A percentile compares a stretch with the other conserved stretches of the same genome.
Conservation (phyloP, 2,113 vertebrate species). For the Muntiacus reevesi region DNA sequence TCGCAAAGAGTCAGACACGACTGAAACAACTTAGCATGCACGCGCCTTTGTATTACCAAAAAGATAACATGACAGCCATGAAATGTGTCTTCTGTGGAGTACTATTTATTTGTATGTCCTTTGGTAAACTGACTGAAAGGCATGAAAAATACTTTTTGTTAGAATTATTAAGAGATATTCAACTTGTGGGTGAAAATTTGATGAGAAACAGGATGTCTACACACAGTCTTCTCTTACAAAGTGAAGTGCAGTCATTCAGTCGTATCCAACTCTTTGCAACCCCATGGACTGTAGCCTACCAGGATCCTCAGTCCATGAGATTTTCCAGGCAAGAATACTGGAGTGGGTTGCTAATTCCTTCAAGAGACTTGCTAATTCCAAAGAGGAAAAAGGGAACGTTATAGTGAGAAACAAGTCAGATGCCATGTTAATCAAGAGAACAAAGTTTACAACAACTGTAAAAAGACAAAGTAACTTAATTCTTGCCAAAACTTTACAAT, state of each 20-base stretch:
- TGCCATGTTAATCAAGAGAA: background rate
- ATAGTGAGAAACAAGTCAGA: background rate
- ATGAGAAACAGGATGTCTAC: background rate
- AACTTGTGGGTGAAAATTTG: background rate
- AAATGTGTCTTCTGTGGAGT: background rate
- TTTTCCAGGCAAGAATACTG: too few species aligned
- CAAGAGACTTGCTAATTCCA: background rate
- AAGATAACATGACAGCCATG: background rate
- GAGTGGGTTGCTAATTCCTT: too few species aligned
- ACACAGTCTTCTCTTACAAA: background rate
- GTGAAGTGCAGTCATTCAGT: too few species aligned
- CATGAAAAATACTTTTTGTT: background rate
- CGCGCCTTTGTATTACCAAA: background rate
- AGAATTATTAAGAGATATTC: background rate
- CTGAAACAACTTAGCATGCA: background rate
- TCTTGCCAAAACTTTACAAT: background rate
- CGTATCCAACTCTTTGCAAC: too few species aligned
- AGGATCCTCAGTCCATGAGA: too few species aligned
- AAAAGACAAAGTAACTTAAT: background rate
- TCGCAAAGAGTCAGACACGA: rapidly evolving
- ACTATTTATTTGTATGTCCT: background rate
- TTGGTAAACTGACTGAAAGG: background rate
- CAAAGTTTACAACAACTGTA: background rate
- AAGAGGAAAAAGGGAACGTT: background rate
- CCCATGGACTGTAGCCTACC: too few species aligned